Percentiles rank a stretch among this genome's conserved stretches.
Conservation (phyloP, 2,113 vertebrate genomes). For the Notechis scutatus region DNA sequence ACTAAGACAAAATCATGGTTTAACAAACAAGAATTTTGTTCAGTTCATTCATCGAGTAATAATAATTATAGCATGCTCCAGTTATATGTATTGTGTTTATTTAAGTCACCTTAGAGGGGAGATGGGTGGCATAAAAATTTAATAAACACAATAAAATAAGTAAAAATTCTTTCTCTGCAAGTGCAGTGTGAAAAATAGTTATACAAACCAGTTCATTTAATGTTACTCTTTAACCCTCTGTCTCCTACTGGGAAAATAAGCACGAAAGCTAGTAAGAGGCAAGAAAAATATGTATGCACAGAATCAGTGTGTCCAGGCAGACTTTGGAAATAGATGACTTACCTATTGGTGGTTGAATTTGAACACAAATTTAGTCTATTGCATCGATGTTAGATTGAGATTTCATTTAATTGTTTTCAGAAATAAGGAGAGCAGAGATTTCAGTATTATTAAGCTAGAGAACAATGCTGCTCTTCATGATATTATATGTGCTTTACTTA, state of each 20-base stretch:
- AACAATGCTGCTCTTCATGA: neutral
- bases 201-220: neutral
- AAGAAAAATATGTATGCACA: neutral
- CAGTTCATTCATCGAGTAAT: neutral
- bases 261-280: neutral
- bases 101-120: neutral
- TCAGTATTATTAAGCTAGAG: neutral
- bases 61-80: neutral
- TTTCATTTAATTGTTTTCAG: neutral
- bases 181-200: neutral
- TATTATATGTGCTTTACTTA: neutral
- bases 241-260: neutral
- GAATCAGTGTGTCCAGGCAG: neutral
- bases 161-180: neutral
- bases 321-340: neutral
- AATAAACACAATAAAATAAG: neutral
- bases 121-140: neutral
- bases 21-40: neutral
- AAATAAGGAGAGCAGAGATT: neutral
- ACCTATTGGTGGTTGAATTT: neutral
- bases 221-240: neutral
- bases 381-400: neutral
- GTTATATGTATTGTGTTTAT: neutral
- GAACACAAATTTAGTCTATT: neutral
- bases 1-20: neutral